Percentiles rank a stretch among this genome's conserved stretches.
Evolutionary conservation across 2,888 invertebrate genomes (phyloP).

Genomic region (Dysmachus trigonus): DNA sequence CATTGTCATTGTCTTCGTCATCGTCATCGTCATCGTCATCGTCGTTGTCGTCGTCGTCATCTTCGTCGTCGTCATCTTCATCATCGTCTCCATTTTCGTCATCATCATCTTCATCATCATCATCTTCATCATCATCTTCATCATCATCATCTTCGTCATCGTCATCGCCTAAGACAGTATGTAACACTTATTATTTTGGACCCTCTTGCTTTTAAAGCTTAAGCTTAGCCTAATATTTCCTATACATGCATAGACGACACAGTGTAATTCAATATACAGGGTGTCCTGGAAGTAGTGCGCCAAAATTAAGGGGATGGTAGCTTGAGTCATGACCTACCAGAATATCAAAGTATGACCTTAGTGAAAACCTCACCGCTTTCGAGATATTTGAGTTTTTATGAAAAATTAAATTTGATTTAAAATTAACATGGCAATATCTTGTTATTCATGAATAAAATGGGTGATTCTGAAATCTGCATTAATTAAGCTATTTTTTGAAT

Average conservation of each 20-base stretch:
- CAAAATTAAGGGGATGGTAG: too few relatives aligned
- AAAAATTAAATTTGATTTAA: too few relatives aligned
- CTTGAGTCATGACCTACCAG: too few relatives aligned
- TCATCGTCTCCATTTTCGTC: conserved; percentile 62
- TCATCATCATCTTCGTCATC: conserved; percentile 63
- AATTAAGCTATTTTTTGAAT: too few relatives aligned
- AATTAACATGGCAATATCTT: too few relatives aligned
- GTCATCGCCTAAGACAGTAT: conserved; percentile 61
- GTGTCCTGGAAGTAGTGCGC: too few relatives aligned
- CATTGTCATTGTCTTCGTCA: conserved; percentile 64
- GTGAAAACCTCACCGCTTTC: too few relatives aligned
- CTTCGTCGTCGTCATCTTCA: conserved; percentile 63
- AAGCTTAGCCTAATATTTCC: conserved; percentile 50
- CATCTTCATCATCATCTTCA: conserved; percentile 61
- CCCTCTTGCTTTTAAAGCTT: conserved; percentile 52
- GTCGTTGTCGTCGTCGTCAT: conserved; percentile 58
- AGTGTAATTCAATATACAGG: too few relatives aligned
- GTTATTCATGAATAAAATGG: too few relatives aligned
- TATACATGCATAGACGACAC: conserved; percentile 48
- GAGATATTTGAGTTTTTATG: too few relatives aligned
- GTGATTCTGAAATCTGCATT: too few relatives aligned
- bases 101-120: conserved; percentile 60
- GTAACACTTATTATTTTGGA: conserved; percentile 57
- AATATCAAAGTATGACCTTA: too few relatives aligned
- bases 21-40: conserved; percentile 63